phyloP scores from a whole-genome alignment of 1,140 invertebrate species.

The Chelonus insularis region DNA sequence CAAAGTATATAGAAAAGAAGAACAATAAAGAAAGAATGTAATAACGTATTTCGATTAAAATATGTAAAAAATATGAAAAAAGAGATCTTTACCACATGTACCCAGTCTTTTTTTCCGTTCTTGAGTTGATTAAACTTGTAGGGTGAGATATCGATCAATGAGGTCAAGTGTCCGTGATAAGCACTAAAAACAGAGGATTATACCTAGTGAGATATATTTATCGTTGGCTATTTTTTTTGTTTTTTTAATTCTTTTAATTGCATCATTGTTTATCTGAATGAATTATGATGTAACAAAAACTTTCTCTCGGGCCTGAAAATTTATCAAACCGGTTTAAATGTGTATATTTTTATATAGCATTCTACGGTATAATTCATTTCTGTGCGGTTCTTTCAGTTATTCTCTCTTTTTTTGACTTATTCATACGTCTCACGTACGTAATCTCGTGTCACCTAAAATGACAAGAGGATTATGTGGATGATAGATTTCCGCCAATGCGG shows the following conservation, averaged over 20 bases:
- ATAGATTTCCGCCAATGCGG: constrained; percentile 7
- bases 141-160: constrained; percentile 95
- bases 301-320: too few species aligned
- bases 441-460: constrained; percentile 55
- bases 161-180: constrained; percentile 96
- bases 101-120: constrained; percentile 81
- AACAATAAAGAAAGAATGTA: too few species aligned
- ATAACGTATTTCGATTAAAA: too few species aligned
- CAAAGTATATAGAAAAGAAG: too few species aligned
- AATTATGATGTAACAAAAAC: too few species aligned
- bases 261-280: too few species aligned
- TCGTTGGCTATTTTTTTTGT: not conserved
- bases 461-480: constrained; percentile 48
- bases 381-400: too few species aligned
- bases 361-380: too few species aligned
- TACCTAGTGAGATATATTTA: not conserved
- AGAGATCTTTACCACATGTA: constrained; percentile 82
- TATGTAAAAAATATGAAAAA: too few species aligned
- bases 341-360: too few species aligned
- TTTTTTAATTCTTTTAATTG: too few species aligned
- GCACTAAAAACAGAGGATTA: constrained; percentile 72
- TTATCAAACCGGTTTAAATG: too few species aligned
- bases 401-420: constrained; percentile 7
- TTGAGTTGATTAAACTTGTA: constrained; percentile 93
- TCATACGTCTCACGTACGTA: constrained; percentile 46